Base-by-base conservation (phyloP, 2,888 invertebrate species). In the Synergus japonicus region DNA sequence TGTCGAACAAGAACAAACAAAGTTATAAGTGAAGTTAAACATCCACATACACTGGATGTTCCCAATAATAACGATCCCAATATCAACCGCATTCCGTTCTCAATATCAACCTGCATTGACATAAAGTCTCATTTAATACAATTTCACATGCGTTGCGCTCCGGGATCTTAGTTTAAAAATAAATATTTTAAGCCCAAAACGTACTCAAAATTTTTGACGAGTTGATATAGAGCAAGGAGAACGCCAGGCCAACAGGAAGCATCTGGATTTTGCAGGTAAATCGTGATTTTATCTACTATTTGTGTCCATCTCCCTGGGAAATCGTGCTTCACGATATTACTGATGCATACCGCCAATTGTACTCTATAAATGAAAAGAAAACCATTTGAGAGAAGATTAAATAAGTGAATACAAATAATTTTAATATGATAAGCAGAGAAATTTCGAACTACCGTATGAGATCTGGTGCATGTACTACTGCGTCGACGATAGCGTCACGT, bases 221-320 rank as follows among this genome's bases (percentile, higher is more conserved):
- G 94, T 91, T 98, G 98, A 91, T 99, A 98, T 78, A 99, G 93
- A 87, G 97, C 97, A 78, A 98, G 93, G 7, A 99, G 94, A 73
- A 98, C 97, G 76, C 98, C 99, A 93, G 97, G 96, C 97, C 97
- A 98, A 79, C 96, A 95, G 84, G 94, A 95, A 1, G 96, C 95
- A 90, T 98, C 97, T n/a, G 96, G 96, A 93, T 97, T 97, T 93
- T 98, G 97, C 81, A 99, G 93, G 92, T 97, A 98, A 89, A 97
- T 96, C 89, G 96, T 96, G 84, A 99, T 97, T 94, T 98, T 98
- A 91, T 99, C 98, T 12, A 98, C 97, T 84, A 99, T 96, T 91
- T 97, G 97, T 0, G 98, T 97, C 98, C 99, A 99, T 86, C 97
- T 94, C 73, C 96, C 96, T 5, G 99, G 99, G 92, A 98, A 99